phyloP scores from a whole-genome alignment of 2,888 invertebrate species.

The Meiosimyza decipiens region DNA sequence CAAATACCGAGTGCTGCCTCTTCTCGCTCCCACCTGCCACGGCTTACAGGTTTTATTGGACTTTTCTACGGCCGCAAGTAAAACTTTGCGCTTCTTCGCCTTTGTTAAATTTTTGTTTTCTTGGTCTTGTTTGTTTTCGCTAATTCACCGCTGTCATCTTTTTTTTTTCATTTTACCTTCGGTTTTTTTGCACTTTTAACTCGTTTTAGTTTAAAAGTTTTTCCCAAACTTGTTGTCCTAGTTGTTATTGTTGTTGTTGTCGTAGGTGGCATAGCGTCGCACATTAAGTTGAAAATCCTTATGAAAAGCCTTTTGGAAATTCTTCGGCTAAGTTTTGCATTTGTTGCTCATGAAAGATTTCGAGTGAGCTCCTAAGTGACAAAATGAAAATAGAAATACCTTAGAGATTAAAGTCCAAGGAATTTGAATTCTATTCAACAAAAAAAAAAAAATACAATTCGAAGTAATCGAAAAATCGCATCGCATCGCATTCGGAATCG shows the following conservation, averaged over 20 bases:
- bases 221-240: background rate
- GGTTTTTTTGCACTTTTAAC: background rate
- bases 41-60: background rate
- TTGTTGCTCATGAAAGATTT: background rate
- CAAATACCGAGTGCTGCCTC: background rate
- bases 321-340: background rate
- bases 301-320: conserved; percentile 15
- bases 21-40: background rate
- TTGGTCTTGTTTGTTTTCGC: conserved; percentile 8
- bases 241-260: conserved; percentile 4
- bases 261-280: background rate
- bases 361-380: too few species aligned
- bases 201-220: conserved; percentile 1
- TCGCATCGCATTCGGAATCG: too few species aligned
- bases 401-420: too few species aligned
- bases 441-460: too few species aligned
- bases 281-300: conserved; percentile 23
- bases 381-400: too few species aligned
- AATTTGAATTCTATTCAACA: too few species aligned
- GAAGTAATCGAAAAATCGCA: too few species aligned
- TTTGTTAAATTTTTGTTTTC: background rate
- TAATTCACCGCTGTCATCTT: conserved; percentile 3
- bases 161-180: background rate
- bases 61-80: background rate
- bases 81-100: background rate